These are phyloP conservation scores for Epinephelus cyanopodus DNA, from an alignment of 2,113 vertebrate genomes.

Conservation along the genomic window DNA sequence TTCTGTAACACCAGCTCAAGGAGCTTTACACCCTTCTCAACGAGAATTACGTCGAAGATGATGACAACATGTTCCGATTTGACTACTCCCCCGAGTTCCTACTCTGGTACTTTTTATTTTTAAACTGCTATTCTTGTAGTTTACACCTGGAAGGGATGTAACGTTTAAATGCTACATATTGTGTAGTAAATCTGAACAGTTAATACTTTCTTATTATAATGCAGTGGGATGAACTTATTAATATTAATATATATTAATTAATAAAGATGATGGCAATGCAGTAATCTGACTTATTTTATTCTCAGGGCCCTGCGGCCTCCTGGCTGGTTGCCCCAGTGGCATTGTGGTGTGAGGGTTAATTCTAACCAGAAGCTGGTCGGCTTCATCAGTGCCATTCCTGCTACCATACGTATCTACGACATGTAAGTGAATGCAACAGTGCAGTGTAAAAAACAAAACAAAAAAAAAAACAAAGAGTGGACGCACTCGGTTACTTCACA, in stretches of 20 bases:
- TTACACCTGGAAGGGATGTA: not conserved
- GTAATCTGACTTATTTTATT: rapidly evolving
- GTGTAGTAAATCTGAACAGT: not conserved
- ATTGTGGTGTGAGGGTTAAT: slow-evolving; percentile 96
- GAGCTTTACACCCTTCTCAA: slow-evolving; percentile 98
- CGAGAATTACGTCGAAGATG: slow-evolving; percentile 99
- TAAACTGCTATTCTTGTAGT: not conserved
- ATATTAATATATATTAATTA: too few species aligned
- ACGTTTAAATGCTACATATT: not conserved
- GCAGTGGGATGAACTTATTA: not conserved
- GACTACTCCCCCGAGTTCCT: slow-evolving; percentile 99
- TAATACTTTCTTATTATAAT: not conserved
- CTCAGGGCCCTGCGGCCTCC: slow-evolving; percentile 96
- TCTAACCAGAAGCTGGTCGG: slow-evolving; percentile 98
- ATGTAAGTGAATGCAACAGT: slow-evolving; percentile 83
- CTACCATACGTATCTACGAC: slow-evolving; percentile 94
- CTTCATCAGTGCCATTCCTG: slow-evolving; percentile 98
- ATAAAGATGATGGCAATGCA: not conserved
- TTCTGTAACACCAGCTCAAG: slow-evolving; percentile 87
- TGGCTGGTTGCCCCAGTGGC: slow-evolving; percentile 98
- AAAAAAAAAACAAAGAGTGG: too few species aligned
- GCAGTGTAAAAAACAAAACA: not conserved
- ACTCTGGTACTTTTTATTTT: slow-evolving; percentile 89
- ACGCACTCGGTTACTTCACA: not conserved
- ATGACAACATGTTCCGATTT: slow-evolving; percentile 99